These are phyloP conservation scores for Bombus vancouverensis DNA, from an alignment of 1,140 invertebrate genomes.

Conservation along the genomic window DNA sequence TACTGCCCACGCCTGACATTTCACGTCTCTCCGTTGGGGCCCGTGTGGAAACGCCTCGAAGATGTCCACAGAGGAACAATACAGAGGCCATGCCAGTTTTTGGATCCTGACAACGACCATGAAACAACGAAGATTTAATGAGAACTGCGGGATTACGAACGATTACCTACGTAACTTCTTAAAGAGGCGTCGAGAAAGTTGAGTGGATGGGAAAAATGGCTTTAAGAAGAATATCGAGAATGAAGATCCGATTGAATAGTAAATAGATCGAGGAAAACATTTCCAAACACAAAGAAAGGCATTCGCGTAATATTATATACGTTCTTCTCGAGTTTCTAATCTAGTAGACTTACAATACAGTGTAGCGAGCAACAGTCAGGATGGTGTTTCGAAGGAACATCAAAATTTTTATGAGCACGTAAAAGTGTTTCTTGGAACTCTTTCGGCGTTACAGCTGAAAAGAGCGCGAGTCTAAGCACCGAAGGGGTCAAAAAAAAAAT, in stretches of 20 bases:
- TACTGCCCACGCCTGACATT: conserved; percentile 41
- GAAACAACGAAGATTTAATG: background rate
- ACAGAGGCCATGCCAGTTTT: background rate
- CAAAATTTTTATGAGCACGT: background rate
- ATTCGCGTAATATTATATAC: too few species aligned
- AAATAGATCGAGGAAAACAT: too few species aligned
- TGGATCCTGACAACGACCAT: background rate
- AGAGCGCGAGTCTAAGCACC: background rate
- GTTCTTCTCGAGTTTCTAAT: background rate
- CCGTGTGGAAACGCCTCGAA: background rate
- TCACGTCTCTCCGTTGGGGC: background rate
- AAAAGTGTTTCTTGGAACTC: conserved; percentile 8
- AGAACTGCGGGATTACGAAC: background rate
- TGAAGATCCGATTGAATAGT: background rate
- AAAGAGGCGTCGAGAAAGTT: background rate
- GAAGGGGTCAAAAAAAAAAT: background rate
- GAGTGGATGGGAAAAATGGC: background rate
- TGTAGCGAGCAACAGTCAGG: background rate
- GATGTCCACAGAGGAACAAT: background rate
- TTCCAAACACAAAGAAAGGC: too few species aligned
- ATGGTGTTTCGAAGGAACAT: background rate
- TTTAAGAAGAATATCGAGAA: background rate
- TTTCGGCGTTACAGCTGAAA: background rate
- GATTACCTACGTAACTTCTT: background rate
- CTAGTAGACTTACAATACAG: background rate